Evolutionary conservation across 2,797 vertebrate species (phyloP), one percentile per base, ranked within the genome.

Genomic region (Tapera naevia): DNA sequence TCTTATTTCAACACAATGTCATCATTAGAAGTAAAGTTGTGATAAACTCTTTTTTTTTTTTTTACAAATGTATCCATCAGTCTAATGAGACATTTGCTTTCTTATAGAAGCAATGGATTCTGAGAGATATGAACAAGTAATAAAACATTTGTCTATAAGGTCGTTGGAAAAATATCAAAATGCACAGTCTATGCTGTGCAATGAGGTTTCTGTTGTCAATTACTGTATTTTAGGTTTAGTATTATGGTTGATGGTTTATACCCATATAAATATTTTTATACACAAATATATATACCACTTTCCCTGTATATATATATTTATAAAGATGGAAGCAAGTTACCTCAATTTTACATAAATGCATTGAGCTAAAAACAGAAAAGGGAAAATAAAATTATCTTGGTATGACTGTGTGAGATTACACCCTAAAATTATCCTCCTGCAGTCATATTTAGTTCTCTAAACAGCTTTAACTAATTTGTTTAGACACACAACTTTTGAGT

Each of bases 381-480:
- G 15, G 41, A 61, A 53, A 89, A 74, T 74, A 95, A 95, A 94
- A 94, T 95, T 89, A 92, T 39, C 66, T 70, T 83, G 56, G 58
- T n/a, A 45, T 75, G 70, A 86, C 88, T 94, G 15, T n/a, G 30
- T 93, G 80, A 94, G 58, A 92, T 89, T 86, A 94, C 50, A 75
- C 51, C 62, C 81, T 86, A 95, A 92, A 95, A 93, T 91, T 91
- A 91, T 72, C 65, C 32, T 92, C 30, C 58, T 0, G 13, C 61
- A 81, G 46, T 81, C 79, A 41, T 83, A 93, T 89, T 92, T 93
- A 86, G 72, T 65, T 85, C 50, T 86, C 61, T 83, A 83, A 94
- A 95, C 53, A 72, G 65, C 64, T 91, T 94, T 89, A 71, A 56
- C 66, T 91, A 70, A 83, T 92, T 95, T 87, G 22, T 69, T 93